These are phyloP conservation scores for Botia kubotai DNA, from an alignment of 2,797 vertebrate genomes.

Conservation along the genomic window DNA sequence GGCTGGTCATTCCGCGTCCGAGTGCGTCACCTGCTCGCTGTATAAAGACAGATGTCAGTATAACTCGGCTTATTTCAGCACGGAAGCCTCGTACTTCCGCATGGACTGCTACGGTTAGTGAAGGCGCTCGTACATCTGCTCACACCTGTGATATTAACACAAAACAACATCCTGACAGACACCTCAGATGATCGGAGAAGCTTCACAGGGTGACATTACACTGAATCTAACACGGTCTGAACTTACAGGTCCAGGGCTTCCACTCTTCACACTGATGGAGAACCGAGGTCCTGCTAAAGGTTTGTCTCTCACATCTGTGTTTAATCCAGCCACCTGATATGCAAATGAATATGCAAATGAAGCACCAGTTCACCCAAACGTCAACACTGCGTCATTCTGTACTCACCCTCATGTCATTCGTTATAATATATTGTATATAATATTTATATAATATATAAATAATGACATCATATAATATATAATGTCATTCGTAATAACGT, in stretches of 20 bases:
- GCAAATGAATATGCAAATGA: background rate
- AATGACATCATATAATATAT: too few species aligned
- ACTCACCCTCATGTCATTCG: background rate
- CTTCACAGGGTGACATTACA: background rate
- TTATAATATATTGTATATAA: too few species aligned
- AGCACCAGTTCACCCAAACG: background rate
- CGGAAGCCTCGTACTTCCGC: slow-evolving; percentile 85
- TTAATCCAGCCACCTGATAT: background rate
- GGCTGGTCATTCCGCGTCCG: slow-evolving; percentile 63
- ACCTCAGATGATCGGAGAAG: slow-evolving; percentile 15
- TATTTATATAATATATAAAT: too few species aligned
- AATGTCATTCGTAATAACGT: too few species aligned
- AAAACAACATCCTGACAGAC: background rate
- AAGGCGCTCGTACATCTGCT: slow-evolving; percentile 40
- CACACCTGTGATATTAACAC: background rate
- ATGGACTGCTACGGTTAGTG: slow-evolving; percentile 91
- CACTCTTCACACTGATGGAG: slow-evolving; percentile 81
- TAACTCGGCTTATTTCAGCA: slow-evolving; percentile 91
- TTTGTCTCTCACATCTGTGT: slow-evolving; percentile 41
- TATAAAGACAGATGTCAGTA: slow-evolving; percentile 86
- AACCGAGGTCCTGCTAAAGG: slow-evolving; percentile 73
- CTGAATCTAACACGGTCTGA: background rate
- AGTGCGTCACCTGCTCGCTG: slow-evolving; percentile 88
- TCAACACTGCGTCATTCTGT: background rate
- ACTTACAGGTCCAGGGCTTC: slow-evolving; percentile 88